Evolutionary conservation across 35 echinoderm and acorn worm genomes (phyloP).

Genomic region (Ophiothrix spiculata): DNA sequence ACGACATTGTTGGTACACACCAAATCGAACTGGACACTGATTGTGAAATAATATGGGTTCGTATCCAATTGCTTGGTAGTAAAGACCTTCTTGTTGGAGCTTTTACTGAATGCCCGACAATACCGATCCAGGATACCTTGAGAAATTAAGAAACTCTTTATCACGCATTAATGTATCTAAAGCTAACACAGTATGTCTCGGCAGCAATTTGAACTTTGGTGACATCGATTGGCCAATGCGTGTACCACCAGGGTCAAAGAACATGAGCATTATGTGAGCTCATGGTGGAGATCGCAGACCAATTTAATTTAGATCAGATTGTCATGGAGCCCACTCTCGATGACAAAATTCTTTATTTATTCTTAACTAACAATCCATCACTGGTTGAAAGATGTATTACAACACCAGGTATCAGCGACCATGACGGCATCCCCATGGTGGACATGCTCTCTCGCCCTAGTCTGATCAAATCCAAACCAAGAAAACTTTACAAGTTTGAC

Average conservation of each 20-base stretch:
- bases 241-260: not conserved
- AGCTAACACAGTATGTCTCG: not conserved
- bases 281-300: not conserved
- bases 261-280: not conserved
- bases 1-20: not conserved
- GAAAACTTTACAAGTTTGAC: not conserved
- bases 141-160: not conserved
- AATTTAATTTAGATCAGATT: conserved; percentile 9
- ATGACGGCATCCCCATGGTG: not conserved
- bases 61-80: conserved; percentile 1
- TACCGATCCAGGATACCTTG: not conserved
- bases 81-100: not conserved
- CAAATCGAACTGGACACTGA: conserved; percentile 10
- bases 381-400: not conserved
- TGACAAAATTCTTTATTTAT: conserved; percentile 16
- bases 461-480: not conserved
- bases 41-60: conserved; percentile 15
- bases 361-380: not conserved
- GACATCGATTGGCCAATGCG: not conserved
- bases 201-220: not conserved
- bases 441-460: not conserved
- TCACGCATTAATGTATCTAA: not conserved
- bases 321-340: not conserved
- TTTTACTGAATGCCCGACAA: conserved; percentile 13
- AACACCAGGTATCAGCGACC: not conserved